A percentile compares a stretch with the other conserved stretches of the same genome.
Evolutionary conservation across 1,140 invertebrate genomes (phyloP).

Genomic region (Drosophila kurseongensis): DNA sequence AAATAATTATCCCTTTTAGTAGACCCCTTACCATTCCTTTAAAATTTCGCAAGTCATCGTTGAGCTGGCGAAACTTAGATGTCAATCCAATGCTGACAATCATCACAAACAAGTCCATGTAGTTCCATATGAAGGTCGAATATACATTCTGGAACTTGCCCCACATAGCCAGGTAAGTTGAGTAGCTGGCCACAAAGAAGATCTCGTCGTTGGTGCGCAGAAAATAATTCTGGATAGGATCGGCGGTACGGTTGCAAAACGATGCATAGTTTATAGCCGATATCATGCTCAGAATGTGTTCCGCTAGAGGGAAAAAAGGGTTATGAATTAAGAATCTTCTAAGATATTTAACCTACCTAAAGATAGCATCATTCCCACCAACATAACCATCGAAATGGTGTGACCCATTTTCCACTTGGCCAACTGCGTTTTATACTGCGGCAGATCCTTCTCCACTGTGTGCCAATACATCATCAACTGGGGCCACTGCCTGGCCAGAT

Average conservation of each 20-base stretch:
- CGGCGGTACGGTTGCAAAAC: constrained; percentile 64
- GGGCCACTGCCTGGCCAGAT: constrained; percentile 77
- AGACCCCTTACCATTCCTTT: constrained; percentile 70
- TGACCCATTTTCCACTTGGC: constrained; percentile 66
- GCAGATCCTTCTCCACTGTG: constrained; percentile 67
- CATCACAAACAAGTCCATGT: constrained; percentile 84
- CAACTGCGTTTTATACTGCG: constrained; percentile 64
- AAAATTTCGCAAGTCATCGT: constrained; percentile 73
- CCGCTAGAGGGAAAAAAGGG: constrained; percentile 30
- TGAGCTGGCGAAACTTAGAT: constrained; percentile 69
- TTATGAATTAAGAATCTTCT: neutral
- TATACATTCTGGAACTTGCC: constrained; percentile 74
- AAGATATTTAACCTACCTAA: constrained; percentile 44
- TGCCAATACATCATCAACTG: constrained; percentile 74
- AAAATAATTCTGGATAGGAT: constrained; percentile 76
- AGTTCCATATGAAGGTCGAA: constrained; percentile 80
- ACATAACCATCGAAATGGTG: constrained; percentile 69
- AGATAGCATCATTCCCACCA: constrained; percentile 76
- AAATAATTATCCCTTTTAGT: no score
- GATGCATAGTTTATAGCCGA: constrained; percentile 65
- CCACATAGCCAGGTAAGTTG: constrained; percentile 53
- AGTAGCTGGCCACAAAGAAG: constrained; percentile 64
- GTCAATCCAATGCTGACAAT: constrained; percentile 77
- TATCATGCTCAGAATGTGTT: constrained; percentile 75
- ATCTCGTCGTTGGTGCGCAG: constrained; percentile 68